phyloP scores from a whole-genome alignment of 1,140 invertebrate species.

The Diabrotica undecimpunctata region DNA sequence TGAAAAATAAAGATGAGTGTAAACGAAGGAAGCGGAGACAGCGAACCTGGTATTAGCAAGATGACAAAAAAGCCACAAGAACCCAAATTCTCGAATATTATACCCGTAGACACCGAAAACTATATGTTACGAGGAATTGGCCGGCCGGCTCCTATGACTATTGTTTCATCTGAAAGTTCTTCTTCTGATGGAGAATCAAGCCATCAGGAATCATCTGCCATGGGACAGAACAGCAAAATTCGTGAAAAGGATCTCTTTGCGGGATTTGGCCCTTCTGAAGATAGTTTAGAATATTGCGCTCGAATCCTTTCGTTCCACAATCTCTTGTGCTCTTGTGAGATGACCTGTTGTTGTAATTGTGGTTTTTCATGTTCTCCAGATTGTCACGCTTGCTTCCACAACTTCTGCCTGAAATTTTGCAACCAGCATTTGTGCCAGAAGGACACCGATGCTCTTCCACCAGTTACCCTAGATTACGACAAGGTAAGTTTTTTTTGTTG shows the following conservation, averaged over 20 bases:
- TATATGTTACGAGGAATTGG: conserved; percentile 56
- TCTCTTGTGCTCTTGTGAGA: conserved; percentile 53
- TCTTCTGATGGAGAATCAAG: conserved; percentile 16
- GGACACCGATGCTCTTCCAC: conserved; percentile 53
- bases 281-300: conserved; percentile 46
- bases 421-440: conserved; percentile 56
- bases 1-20: conserved; percentile 38
- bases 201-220: conserved; percentile 14
- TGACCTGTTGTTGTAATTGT: conserved; percentile 59
- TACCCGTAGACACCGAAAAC: conserved; percentile 57
- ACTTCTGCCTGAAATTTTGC: conserved; percentile 56
- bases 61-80: conserved; percentile 33
- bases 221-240: neutral
- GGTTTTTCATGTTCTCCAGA: conserved; percentile 60
- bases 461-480: conserved; percentile 49
- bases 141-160: conserved; percentile 35
- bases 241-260: conserved; percentile 15
- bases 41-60: conserved; percentile 26
- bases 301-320: conserved; percentile 53
- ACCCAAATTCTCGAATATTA: conserved; percentile 26
- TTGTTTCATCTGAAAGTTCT: conserved; percentile 9
- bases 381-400: conserved; percentile 65
- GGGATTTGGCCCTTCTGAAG: conserved; percentile 9
- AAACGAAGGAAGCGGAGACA: conserved; percentile 26
- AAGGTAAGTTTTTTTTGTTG: conserved; percentile 30